These are phyloP conservation scores for Scomber japonicus DNA, from an alignment of 2,113 vertebrate species.

Conservation along the genomic window DNA sequence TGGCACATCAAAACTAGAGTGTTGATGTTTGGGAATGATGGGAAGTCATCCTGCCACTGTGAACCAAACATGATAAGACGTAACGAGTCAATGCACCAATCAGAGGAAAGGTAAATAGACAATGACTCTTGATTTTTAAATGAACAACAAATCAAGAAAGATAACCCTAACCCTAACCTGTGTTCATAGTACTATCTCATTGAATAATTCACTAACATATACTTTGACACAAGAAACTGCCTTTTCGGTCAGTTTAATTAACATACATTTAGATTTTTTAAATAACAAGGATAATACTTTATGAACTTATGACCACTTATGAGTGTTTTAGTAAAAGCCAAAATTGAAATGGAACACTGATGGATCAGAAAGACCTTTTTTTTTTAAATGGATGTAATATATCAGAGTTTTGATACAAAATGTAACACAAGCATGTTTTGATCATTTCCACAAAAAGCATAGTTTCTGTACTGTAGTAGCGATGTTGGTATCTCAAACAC, in stretches of 20 bases:
- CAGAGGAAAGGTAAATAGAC: neutral
- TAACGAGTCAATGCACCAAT: neutral
- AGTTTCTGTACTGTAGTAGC: neutral
- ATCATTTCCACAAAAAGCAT: neutral
- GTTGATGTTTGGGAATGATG: slow-evolving; percentile 26
- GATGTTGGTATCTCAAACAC: neutral
- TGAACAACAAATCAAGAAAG: neutral
- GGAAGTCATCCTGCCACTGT: slow-evolving; percentile 3
- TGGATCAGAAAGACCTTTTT: too few species aligned
- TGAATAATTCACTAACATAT: neutral
- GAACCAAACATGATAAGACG: neutral
- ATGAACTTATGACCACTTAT: too few species aligned
- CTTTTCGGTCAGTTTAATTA: neutral
- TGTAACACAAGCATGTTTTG: neutral
- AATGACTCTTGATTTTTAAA: neutral
- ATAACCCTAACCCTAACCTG: neutral
- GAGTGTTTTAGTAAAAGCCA: too few species aligned
- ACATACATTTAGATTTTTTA: neutral
- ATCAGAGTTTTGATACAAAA: neutral
- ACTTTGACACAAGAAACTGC: neutral
- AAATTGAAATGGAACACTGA: too few species aligned
- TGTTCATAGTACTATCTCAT: neutral
- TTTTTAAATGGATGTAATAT: neutral
- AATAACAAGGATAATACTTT: too few species aligned
- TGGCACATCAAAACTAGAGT: slow-evolving; percentile 23